Conservation (phyloP, 2,888 invertebrate species). For the Laspeyria flexula region DNA sequence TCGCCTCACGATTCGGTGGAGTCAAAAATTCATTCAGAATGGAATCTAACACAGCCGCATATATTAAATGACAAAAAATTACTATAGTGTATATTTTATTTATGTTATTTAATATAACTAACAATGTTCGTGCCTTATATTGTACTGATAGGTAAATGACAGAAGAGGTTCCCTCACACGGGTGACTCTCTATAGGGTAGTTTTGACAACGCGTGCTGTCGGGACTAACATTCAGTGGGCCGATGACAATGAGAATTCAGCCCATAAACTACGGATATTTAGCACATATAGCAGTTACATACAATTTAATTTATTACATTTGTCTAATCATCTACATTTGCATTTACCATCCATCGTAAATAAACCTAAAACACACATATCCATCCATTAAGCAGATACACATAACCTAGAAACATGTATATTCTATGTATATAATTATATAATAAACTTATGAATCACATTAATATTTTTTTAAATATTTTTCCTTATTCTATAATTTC, state of each 20-base stretch:
- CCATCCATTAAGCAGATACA: slow-evolving; percentile 46
- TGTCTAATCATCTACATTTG: slow-evolving; percentile 53
- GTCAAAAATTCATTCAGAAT: slow-evolving; percentile 54
- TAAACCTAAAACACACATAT: slow-evolving; percentile 54
- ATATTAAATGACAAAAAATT: slow-evolving; percentile 43
- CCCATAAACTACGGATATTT: slow-evolving; percentile 1
- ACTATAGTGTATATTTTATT: slow-evolving; percentile 23
- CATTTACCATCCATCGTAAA: slow-evolving; percentile 64
- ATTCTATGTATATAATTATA: slow-evolving; percentile 39
- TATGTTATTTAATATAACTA: slow-evolving; percentile 17
- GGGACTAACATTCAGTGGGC: background rate
- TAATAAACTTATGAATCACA: slow-evolving; percentile 76
- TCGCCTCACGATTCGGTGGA: slow-evolving; percentile 39
- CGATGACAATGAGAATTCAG: background rate
- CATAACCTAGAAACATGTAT: slow-evolving; percentile 50
- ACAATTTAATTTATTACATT: slow-evolving; percentile 28
- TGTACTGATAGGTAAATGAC: background rate
- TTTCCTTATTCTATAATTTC: slow-evolving; percentile 51
- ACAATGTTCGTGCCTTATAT: slow-evolving; percentile 3
- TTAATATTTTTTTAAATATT: slow-evolving; percentile 58
- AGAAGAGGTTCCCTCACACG: too few species aligned
- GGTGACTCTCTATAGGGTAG: too few species aligned
- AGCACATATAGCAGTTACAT: slow-evolving; percentile 5
- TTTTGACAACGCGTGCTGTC: background rate
- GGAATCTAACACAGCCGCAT: slow-evolving; percentile 75